phyloP scores from a whole-genome alignment of 2,888 invertebrate genomes.

The Drosophila hamatofila region DNA sequence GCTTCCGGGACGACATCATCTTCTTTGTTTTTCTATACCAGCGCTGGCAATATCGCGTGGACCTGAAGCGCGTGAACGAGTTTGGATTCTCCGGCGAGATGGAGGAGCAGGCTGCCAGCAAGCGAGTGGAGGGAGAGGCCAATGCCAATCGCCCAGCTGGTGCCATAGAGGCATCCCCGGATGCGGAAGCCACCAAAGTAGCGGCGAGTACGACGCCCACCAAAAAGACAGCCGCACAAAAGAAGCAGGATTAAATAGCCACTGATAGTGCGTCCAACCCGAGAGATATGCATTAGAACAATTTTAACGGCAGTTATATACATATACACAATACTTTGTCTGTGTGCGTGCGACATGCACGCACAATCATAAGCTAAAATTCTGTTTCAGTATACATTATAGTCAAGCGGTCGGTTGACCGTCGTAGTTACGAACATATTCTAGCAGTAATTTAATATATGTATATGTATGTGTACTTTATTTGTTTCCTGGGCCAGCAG shows the following conservation, averaged over 20 bases:
- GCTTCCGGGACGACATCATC: slow-evolving; percentile 99
- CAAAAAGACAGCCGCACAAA: slow-evolving; percentile 81
- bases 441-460: slow-evolving; percentile 60
- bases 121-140: slow-evolving; percentile 44
- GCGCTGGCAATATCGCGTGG: slow-evolving; percentile 99
- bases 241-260: slow-evolving; percentile 82
- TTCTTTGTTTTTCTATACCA: slow-evolving; percentile 99
- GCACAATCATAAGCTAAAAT: slow-evolving; percentile 14
- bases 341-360: slow-evolving; percentile 10
- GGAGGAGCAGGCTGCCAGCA: slow-evolving; percentile 83
- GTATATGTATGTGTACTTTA: slow-evolving; percentile 48
- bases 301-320: slow-evolving; percentile 42
- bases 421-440: slow-evolving; percentile 44
- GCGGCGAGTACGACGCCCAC: slow-evolving; percentile 38
- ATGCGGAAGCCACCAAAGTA: slow-evolving; percentile 1
- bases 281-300: slow-evolving; percentile 52
- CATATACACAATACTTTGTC: slow-evolving; percentile 10
- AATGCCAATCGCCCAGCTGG: slow-evolving; percentile 24
- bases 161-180: slow-evolving; percentile 52
- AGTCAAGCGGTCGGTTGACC: slow-evolving; percentile 34
- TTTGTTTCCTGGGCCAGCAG: slow-evolving; percentile 53
- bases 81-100: slow-evolving; percentile 99
- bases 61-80: slow-evolving; percentile 97
- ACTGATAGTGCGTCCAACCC: slow-evolving; percentile 7
- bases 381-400: slow-evolving; percentile 59